phyloP scores from a whole-genome alignment of 2,113 vertebrate species.

The Psettodes erumei region DNA sequence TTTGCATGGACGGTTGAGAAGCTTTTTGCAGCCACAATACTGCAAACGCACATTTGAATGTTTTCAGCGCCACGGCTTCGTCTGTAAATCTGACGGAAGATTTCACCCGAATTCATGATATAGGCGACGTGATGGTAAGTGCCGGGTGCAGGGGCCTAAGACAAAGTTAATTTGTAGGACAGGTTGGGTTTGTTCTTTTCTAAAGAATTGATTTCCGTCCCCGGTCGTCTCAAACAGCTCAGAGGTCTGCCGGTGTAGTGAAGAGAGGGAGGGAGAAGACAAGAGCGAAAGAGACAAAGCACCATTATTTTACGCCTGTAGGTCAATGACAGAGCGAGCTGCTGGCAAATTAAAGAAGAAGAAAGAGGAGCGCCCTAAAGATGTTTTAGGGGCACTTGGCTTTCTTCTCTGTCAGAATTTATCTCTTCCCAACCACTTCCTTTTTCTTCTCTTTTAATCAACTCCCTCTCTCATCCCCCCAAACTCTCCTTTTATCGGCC shows the following conservation, averaged over 20 bases:
- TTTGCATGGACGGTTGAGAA: not conserved
- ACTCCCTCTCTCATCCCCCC: slow-evolving; percentile 43
- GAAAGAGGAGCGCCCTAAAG: slow-evolving; percentile 60
- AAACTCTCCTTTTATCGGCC: slow-evolving; percentile 53
- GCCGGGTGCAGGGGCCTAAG: not conserved
- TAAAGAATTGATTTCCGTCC: not conserved
- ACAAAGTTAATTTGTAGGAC: not conserved
- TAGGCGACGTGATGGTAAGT: not conserved
- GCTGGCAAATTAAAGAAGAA: slow-evolving; percentile 73
- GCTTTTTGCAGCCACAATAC: not conserved
- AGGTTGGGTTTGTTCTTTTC: not conserved
- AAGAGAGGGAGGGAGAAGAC: not conserved
- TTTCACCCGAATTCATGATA: not conserved
- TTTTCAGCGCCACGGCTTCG: not conserved
- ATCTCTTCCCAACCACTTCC: slow-evolving; percentile 49
- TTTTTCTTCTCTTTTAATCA: slow-evolving; percentile 68
- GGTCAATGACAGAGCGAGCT: slow-evolving; percentile 75
- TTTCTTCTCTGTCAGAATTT: slow-evolving; percentile 36
- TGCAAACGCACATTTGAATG: not conserved
- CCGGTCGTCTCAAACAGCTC: slow-evolving; percentile 19
- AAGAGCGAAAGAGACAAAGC: slow-evolving; percentile 56
- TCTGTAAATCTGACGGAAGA: not conserved
- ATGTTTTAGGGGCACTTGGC: slow-evolving; percentile 57
- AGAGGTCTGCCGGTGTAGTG: slow-evolving; percentile 35
- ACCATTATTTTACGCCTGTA: slow-evolving; percentile 76